Percentiles rank a stretch among this genome's conserved stretches.
Evolutionary conservation across 64 coral and sea anemone species (phyloP).

Genomic region (Cladopsammia gracilis): DNA sequence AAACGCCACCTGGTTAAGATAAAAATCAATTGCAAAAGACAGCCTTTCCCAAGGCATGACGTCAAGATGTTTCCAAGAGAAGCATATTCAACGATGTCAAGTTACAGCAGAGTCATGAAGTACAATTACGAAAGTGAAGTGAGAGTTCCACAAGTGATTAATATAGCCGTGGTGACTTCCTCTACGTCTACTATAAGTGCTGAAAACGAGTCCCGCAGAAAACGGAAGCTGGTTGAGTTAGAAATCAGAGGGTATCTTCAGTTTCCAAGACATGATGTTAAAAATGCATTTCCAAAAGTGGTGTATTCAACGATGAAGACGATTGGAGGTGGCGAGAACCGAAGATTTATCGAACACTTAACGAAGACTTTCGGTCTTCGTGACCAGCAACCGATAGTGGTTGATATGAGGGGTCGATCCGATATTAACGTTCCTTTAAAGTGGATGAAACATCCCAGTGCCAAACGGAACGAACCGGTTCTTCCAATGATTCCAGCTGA

Average conservation of each 20-base stretch:
- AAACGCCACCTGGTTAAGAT: neutral
- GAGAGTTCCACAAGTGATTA: no score
- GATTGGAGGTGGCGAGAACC: neutral
- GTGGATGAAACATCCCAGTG: slow-evolving; percentile 10
- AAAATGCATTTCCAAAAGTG: neutral
- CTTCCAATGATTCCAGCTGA: neutral
- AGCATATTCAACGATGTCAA: neutral
- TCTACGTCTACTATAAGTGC: no score
- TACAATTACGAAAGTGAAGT: neutral
- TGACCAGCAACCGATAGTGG: neutral
- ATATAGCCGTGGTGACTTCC: no score
- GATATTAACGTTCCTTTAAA: neutral
- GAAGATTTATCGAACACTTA: neutral
- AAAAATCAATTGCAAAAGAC: neutral
- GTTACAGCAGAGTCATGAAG: neutral
- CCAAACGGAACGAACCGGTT: neutral
- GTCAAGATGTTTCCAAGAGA: slow-evolving; percentile 6
- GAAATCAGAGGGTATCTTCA: neutral
- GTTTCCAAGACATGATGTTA: neutral
- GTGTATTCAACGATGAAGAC: neutral
- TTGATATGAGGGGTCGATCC: neutral
- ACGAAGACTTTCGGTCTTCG: neutral
- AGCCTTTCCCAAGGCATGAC: neutral
- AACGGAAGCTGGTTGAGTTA: no score
- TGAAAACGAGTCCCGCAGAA: no score